Conservation (phyloP, 92 coral and sea anemone genomes). For the Pocillopora grandis region DNA sequence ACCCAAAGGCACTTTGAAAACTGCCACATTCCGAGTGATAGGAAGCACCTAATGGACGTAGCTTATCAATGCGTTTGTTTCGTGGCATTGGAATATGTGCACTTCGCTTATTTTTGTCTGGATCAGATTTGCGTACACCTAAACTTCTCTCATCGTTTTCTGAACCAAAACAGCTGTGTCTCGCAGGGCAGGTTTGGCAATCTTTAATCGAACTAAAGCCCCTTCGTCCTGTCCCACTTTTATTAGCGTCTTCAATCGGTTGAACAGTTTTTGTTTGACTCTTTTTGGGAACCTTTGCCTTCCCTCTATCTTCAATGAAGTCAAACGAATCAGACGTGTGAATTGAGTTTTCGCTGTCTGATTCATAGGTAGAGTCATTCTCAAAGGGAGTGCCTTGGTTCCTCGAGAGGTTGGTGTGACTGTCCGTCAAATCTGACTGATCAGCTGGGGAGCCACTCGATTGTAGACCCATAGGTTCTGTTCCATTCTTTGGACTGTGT, state of each 20-base stretch:
- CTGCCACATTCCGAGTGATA: conserved; percentile 12
- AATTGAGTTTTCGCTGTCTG: conserved; percentile 23
- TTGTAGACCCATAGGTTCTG: background rate
- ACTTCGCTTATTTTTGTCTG: background rate
- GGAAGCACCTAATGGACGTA: conserved; percentile 29
- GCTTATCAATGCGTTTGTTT: conserved; percentile 1
- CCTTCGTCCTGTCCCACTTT: background rate
- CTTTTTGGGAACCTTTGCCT: background rate
- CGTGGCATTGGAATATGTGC: conserved; percentile 2
- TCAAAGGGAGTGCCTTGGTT: conserved; percentile 38
- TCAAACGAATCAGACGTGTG: conserved; percentile 42
- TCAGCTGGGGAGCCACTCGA: background rate
- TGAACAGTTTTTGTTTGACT: background rate
- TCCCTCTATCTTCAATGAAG: conserved; percentile 25
- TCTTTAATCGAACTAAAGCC: background rate
- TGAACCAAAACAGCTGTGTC: background rate
- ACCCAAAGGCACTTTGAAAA: conserved; percentile 14
- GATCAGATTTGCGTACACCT: background rate
- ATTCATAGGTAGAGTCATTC: conserved; percentile 27
- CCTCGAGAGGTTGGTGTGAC: background rate
- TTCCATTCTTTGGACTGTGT: conserved; percentile 6
- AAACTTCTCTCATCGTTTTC: background rate
- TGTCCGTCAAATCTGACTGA: background rate
- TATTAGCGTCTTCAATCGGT: background rate
- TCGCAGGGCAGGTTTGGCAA: conserved; percentile 9